Percentiles rank a stretch among this genome's conserved stretches.
phyloP scores from a whole-genome alignment of 2,797 vertebrate species.

The Mormyrus proboscirostris region DNA sequence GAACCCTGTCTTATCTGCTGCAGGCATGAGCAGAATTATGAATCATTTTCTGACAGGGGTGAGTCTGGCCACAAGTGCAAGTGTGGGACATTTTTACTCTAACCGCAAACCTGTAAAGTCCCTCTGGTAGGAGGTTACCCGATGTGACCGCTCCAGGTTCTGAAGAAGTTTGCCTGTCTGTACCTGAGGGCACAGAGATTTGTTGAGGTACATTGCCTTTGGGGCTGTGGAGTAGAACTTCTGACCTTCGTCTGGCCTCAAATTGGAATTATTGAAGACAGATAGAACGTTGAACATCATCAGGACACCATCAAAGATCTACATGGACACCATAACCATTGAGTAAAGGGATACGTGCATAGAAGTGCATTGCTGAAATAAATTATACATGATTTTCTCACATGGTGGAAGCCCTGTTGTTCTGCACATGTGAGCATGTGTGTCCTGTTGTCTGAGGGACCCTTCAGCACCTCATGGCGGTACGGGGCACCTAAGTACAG shows the following conservation, averaged over 20 bases:
- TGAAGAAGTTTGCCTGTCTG: constrained; percentile 59
- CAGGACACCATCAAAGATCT: neutral
- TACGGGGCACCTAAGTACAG: constrained; percentile 57
- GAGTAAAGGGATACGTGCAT: neutral
- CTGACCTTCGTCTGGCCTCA: constrained; percentile 44
- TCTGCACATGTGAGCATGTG: constrained; percentile 53
- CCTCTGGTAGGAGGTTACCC: constrained; percentile 62
- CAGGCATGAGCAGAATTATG: neutral
- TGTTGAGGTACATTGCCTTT: constrained; percentile 53
- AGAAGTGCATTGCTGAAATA: neutral
- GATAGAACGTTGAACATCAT: constrained; percentile 7
- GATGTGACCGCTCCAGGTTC: constrained; percentile 60
- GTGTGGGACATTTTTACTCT: neutral
- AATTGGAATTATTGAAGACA: constrained; percentile 55
- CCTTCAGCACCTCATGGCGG: constrained; percentile 59
- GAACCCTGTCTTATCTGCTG: neutral
- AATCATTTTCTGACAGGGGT: neutral
- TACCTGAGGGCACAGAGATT: constrained; percentile 46
- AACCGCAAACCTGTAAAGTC: constrained; percentile 64
- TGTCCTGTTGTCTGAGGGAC: constrained; percentile 49
- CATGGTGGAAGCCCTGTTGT: constrained; percentile 58
- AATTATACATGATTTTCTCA: constrained; percentile 40
- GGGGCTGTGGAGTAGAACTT: constrained; percentile 58
- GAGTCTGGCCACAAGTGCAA: neutral
- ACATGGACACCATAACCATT: neutral